phyloP scores from a whole-genome alignment of 1,140 invertebrate genomes.

The Conus betulinus region DNA sequence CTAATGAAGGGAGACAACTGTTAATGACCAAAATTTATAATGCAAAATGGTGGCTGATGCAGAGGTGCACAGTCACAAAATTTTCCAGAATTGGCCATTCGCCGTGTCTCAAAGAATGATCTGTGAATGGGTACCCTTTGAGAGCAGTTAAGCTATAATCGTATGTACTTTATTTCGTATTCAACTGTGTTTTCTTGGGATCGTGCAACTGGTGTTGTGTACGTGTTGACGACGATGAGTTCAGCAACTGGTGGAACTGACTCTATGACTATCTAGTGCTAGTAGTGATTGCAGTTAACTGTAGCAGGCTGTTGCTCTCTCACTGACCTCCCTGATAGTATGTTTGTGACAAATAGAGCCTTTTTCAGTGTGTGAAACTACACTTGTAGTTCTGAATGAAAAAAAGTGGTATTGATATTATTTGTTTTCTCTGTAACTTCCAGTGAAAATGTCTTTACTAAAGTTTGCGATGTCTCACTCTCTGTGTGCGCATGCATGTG shows the following conservation, averaged over 20 bases:
- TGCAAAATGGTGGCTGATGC: not conserved
- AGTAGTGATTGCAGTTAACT: not conserved
- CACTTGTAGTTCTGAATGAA: not conserved
- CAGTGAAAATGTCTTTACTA: not conserved
- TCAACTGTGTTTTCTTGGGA: not conserved
- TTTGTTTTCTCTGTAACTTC: not conserved
- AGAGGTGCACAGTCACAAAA: not conserved
- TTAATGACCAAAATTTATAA: not conserved
- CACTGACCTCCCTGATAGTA: not conserved
- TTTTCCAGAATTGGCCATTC: not conserved
- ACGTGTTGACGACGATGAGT: too few species aligned
- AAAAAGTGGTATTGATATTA: not conserved
- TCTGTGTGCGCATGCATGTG: too few species aligned
- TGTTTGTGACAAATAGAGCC: not conserved
- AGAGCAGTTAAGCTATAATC: not conserved
- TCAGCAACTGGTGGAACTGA: too few species aligned
- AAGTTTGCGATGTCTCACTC: too few species aligned
- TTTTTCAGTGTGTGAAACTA: not conserved
- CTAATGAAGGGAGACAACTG: not conserved
- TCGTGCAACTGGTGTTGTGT: not conserved
- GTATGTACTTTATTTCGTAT: not conserved
- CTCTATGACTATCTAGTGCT: too few species aligned
- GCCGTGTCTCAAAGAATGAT: not conserved
- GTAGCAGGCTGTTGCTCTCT: not conserved
- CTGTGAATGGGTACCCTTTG: not conserved